These are phyloP conservation scores for Clepsis dumicolana DNA, from an alignment of 2,888 invertebrate species.

Conservation along the genomic window DNA sequence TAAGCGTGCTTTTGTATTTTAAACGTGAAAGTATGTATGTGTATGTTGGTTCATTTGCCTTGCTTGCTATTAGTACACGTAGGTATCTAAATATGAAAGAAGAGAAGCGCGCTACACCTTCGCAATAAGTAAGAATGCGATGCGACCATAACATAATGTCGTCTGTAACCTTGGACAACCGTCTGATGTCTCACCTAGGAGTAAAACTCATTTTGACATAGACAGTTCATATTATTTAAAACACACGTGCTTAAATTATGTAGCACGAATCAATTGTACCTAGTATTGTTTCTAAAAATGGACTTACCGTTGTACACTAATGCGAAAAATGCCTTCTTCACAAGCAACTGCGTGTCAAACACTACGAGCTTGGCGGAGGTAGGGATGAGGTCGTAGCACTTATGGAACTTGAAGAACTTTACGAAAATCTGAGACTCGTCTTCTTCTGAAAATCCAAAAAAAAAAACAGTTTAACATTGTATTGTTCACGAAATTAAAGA, in stretches of 20 bases:
- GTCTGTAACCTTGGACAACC: background rate
- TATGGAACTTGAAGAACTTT: constrained; percentile 99
- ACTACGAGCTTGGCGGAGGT: constrained; percentile 99
- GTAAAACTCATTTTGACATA: background rate
- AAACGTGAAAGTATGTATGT: background rate
- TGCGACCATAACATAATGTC: background rate
- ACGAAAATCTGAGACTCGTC: constrained; percentile 99
- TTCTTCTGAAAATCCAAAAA: constrained; percentile 90
- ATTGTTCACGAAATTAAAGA: background rate
- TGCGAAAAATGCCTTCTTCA: constrained; percentile 99
- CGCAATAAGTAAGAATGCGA: background rate
- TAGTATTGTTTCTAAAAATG: constrained; percentile 4
- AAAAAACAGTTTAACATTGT: constrained; percentile 1
- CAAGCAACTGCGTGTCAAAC: constrained; percentile 99
- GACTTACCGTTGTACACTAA: constrained; percentile 97
- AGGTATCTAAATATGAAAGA: background rate
- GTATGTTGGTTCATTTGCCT: background rate
- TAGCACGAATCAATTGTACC: background rate
- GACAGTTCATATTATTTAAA: background rate
- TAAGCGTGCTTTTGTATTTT: background rate
- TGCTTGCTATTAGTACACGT: background rate
- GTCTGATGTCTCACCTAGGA: background rate
- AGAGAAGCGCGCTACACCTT: background rate
- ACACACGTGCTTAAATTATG: background rate
- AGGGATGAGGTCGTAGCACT: constrained; percentile 99